Evolutionary conservation across 2,888 invertebrate species (phyloP).

Genomic region (Pachliopta kotzebuea): DNA sequence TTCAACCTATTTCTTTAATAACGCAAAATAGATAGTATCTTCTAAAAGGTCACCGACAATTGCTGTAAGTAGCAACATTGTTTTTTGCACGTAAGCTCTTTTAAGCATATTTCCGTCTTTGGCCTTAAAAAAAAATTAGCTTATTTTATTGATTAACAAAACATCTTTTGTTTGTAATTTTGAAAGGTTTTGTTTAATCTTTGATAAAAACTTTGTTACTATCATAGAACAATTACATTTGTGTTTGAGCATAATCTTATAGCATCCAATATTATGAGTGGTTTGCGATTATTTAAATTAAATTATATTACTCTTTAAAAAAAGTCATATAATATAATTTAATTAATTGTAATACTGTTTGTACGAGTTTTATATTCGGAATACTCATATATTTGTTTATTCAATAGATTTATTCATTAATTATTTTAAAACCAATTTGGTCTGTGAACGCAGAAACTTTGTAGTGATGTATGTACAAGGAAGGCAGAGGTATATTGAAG

Average conservation of each 20-base stretch:
- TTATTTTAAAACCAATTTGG: background rate
- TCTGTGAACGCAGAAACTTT: background rate
- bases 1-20: conserved; percentile 19
- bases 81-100: conserved; percentile 17
- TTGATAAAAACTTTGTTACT: no score
- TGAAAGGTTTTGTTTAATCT: no score
- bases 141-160: background rate
- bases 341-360: no score
- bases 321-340: no score
- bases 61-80: conserved; percentile 14
- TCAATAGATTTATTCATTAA: no score
- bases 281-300: no score
- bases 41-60: conserved; percentile 24
- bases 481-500: conserved; percentile 11
- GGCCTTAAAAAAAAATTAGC: background rate
- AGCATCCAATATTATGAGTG: no score
- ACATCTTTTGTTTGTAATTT: background rate
- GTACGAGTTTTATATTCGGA: no score
- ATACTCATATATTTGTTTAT: no score
- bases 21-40: conserved; percentile 9
- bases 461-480: background rate
- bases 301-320: no score
- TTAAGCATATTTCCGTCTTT: background rate
- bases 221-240: no score
- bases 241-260: no score